Base-by-base conservation (phyloP, 2,113 vertebrate genomes). In the Paedocypris sp. region DNA sequence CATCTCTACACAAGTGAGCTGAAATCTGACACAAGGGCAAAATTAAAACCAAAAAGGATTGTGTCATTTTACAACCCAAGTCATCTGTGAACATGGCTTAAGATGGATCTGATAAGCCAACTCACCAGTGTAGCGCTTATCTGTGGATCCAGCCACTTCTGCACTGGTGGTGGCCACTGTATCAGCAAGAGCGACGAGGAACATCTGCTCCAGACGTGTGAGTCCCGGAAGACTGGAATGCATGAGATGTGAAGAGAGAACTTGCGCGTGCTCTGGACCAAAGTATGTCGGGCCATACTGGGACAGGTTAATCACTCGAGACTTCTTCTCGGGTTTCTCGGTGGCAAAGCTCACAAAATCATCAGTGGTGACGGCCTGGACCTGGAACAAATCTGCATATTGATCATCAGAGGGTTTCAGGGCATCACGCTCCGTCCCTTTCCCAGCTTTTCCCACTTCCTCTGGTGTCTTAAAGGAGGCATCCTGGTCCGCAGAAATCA, bases 191-290 rank as follows among this genome's bases (percentile, higher is more conserved):
- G 93, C 95, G 54, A 99, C 93, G 42, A 98, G 83, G 76, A 98
- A 98, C 95, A 98, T 99, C 79, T 99, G 95, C 80, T 99, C 95
- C 7, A 99, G 80, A 58, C 93, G 88, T 18, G 95, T 98, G 62
- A 99, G 88, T 50, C 95, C 95, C 5, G 95, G 95, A 6, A 99
- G 82, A 74, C 95, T 99, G 7, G 94, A 97, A 74, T 97, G 95
- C 91, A 99, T 96, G 19, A 99, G 86, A 75, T 99, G 95, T 71
- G 92, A 97, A 69, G 95, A 97, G 50, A 99, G 85, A 8, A 99
- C 92, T 72, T 93, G 91, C 18, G 95, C 91, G 1, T 99, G 95
- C 53, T 98, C 95, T 32, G 88, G 89, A 57, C 95, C 95, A 74
- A 99, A 97, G 75, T 89, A 93, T 3, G 92, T 90, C 0, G 94